A percentile compares a stretch with the other conserved stretches of the same genome.
Conservation (phyloP, 1,140 invertebrate genomes). For the Gonatopus flavifemur region DNA sequence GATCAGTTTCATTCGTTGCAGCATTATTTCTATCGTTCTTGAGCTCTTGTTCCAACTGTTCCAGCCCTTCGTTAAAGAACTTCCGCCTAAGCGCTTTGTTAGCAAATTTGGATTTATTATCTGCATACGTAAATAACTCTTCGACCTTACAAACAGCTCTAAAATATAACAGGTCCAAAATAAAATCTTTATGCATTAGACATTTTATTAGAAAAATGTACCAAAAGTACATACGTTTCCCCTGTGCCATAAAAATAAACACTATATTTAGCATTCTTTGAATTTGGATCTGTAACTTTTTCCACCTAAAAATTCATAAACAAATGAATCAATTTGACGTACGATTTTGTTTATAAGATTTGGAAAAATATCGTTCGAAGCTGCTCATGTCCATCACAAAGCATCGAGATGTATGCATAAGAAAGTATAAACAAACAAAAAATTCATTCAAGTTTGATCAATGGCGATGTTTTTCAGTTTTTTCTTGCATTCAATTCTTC, state of each 20-base stretch:
- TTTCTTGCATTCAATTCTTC: no score
- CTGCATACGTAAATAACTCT: conserved; percentile 59
- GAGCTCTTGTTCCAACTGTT: conserved; percentile 62
- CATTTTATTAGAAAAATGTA: conserved; percentile 1
- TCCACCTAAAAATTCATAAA: conserved; percentile 66
- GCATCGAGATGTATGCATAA: not conserved
- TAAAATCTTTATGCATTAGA: not conserved
- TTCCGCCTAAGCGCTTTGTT: conserved; percentile 63
- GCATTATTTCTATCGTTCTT: conserved; percentile 38
- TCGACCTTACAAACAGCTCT: conserved; percentile 59
- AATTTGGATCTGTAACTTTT: conserved; percentile 66
- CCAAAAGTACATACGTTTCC: conserved; percentile 75
- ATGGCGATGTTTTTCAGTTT: no score
- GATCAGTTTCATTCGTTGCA: conserved; percentile 15
- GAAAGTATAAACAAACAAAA: not conserved
- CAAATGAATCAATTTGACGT: not conserved
- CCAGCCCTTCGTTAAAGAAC: conserved; percentile 69
- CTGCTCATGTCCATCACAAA: no score
- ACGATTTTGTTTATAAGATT: not conserved
- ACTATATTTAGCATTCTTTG: conserved; percentile 80
- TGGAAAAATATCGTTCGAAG: no score
- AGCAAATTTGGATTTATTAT: conserved; percentile 68
- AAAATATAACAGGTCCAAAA: conserved; percentile 17
- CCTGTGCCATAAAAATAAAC: conserved; percentile 94
- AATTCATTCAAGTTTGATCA: no score